These are phyloP conservation scores for Scopus umbretta DNA, from an alignment of 2,113 vertebrate species.

Conservation along the genomic window DNA sequence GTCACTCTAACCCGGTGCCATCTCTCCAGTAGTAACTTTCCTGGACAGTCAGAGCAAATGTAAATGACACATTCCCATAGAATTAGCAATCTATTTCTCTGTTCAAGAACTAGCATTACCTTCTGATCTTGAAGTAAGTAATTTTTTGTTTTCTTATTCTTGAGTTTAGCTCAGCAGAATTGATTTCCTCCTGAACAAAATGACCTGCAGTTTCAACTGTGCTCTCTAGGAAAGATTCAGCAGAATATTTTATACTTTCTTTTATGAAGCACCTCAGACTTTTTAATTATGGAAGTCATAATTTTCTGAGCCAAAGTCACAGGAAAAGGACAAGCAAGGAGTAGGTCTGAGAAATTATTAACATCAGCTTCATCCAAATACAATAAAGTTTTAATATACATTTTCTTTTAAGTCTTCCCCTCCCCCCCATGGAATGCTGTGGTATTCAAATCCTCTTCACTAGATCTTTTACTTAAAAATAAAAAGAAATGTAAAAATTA, in stretches of 20 bases:
- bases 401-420: neutral
- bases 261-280: neutral
- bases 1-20: neutral
- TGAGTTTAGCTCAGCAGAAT: neutral
- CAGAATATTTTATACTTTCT: neutral
- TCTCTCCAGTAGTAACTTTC: neutral
- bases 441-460: neutral
- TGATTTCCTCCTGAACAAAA: neutral
- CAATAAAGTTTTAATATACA: neutral
- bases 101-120: neutral
- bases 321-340: neutral
- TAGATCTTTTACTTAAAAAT: neutral
- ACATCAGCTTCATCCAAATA: neutral
- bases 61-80: neutral
- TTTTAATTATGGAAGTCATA: neutral
- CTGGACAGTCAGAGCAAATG: neutral
- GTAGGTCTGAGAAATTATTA: neutral
- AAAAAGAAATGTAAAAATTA: neutral
- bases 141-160: neutral
- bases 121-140: neutral
- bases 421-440: neutral
- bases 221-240: neutral
- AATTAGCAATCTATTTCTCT: neutral
- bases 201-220: neutral
- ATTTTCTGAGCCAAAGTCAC: neutral